Conservation (phyloP, 2,888 invertebrate genomes). For the Athripsodes cinereus region DNA sequence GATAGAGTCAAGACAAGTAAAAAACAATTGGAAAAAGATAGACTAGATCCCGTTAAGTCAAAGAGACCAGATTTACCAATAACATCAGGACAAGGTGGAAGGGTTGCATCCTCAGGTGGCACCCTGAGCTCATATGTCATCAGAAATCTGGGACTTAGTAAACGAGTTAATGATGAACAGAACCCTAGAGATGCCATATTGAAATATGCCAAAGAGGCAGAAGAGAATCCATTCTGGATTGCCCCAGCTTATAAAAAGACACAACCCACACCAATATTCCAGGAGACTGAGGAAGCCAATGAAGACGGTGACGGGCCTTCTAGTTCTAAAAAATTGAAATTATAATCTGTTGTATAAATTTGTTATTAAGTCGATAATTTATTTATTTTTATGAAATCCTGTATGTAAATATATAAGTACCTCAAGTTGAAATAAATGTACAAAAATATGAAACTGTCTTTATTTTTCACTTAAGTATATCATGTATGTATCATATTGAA, state of each 20-base stretch:
- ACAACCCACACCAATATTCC: constrained; percentile 80
- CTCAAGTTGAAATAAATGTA: too few species aligned
- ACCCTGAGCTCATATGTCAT: constrained; percentile 96
- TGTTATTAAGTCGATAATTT: too few species aligned
- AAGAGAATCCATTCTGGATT: constrained; percentile 95
- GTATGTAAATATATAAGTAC: too few species aligned
- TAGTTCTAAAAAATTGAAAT: constrained; percentile 49
- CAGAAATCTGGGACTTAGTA: constrained; percentile 88
- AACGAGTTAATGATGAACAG: constrained; percentile 84
- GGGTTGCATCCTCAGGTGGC: constrained; percentile 91
- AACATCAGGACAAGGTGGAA: constrained; percentile 85
- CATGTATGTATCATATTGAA: too few species aligned
- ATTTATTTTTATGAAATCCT: too few species aligned
- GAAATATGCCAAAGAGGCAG: constrained; percentile 91
- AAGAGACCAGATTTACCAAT: constrained; percentile 79
- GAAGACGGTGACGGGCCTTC: constrained; percentile 48
- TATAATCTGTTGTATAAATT: too few species aligned
- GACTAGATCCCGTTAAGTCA: constrained; percentile 81
- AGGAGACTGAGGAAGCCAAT: constrained; percentile 39
- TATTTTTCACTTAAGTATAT: too few species aligned
- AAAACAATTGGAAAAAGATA: constrained; percentile 86
- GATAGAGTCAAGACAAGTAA: constrained; percentile 83
- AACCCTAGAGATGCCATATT: constrained; percentile 94
- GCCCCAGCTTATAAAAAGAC: constrained; percentile 86
- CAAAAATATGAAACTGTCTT: too few species aligned